Conservation (phyloP, 2,113 vertebrate species). For the Falco punctatus region DNA sequence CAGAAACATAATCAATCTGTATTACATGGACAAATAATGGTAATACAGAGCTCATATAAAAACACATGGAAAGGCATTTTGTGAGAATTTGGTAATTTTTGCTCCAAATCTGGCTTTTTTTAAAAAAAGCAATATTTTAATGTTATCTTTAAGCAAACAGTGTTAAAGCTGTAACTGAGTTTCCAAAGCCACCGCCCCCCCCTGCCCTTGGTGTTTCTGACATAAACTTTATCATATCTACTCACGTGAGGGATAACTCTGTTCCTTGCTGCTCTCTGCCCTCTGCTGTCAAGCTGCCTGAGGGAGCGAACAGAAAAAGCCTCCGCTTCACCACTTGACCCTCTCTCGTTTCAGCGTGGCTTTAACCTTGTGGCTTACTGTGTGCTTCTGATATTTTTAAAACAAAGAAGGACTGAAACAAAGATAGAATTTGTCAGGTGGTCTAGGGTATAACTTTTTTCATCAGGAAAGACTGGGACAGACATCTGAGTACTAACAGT, state of each 20-base stretch:
- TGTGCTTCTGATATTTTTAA: neutral
- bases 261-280: neutral
- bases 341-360: neutral
- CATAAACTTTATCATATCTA: neutral
- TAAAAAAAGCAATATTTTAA: neutral
- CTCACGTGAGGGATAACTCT: neutral
- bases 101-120: neutral
- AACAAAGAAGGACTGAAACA: neutral
- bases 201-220: neutral
- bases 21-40: neutral
- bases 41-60: neutral
- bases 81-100: neutral
- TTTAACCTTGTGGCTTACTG: neutral
- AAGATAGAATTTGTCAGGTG: neutral
- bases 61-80: neutral
- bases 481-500: neutral
- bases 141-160: neutral
- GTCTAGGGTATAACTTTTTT: neutral
- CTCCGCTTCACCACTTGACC: neutral
- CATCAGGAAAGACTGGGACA: neutral
- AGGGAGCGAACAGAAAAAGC: neutral
- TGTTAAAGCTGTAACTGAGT: neutral
- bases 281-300: neutral
- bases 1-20: neutral
- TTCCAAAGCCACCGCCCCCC: neutral